A percentile compares a stretch with the other conserved stretches of the same genome.
Conservation (phyloP, 2,113 vertebrate genomes). For the Dasyurus viverrinus region DNA sequence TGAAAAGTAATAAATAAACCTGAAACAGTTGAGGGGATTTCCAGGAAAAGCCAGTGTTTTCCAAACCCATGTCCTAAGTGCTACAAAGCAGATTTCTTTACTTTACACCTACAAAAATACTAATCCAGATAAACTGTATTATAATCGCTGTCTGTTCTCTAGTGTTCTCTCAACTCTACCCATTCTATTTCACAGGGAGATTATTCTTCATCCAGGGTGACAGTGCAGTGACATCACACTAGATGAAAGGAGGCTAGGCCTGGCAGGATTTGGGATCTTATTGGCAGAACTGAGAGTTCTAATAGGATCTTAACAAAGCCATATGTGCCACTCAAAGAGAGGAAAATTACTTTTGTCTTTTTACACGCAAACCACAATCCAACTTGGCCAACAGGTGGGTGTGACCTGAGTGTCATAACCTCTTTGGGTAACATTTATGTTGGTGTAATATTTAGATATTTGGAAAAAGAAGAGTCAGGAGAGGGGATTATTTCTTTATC, state of each 20-base stretch:
- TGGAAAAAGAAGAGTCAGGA: conserved; percentile 14
- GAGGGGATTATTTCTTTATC: background rate
- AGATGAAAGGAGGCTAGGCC: conserved; percentile 37
- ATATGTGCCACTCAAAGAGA: conserved; percentile 30
- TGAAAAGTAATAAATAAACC: conserved; percentile 69
- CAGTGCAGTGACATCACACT: conserved; percentile 12
- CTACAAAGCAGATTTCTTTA: conserved; percentile 64
- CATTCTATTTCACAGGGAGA: background rate
- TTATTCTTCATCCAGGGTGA: background rate
- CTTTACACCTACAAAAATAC: conserved; percentile 37
- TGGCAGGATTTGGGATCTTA: conserved; percentile 33
- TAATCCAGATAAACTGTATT: conserved; percentile 65
- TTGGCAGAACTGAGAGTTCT: conserved; percentile 46
- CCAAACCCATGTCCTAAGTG: conserved; percentile 52
- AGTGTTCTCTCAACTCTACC: conserved; percentile 18
- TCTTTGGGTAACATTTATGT: conserved; percentile 9
- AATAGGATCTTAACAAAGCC: conserved; percentile 46
- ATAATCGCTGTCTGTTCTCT: conserved; percentile 51
- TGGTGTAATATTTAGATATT: background rate
- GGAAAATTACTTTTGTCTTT: background rate
- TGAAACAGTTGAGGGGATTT: conserved; percentile 54
- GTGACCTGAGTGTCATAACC: background rate
- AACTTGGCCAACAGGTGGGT: conserved; percentile 18
- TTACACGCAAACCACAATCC: conserved; percentile 16
- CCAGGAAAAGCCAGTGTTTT: conserved; percentile 63